A percentile compares a stretch with the other conserved stretches of the same genome.
Evolutionary conservation across 2,113 vertebrate species (phyloP).

Genomic region (Otocyon megalotis): DNA sequence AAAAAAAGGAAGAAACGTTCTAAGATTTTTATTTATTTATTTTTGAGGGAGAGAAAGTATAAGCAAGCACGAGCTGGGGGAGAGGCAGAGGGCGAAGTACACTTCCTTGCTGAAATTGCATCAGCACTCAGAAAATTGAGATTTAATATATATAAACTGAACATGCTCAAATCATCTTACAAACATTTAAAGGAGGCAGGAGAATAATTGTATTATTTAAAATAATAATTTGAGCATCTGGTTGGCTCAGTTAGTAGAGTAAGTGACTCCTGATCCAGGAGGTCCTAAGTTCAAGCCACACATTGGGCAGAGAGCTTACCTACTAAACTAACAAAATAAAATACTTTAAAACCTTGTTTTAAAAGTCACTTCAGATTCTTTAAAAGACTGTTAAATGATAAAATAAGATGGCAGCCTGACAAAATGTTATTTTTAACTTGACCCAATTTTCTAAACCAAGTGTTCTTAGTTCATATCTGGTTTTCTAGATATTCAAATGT

Average conservation of each 20-base stretch:
- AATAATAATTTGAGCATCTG: neutral
- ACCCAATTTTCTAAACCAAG: conserved; percentile 25
- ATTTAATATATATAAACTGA: neutral
- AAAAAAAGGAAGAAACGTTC: too few relatives aligned
- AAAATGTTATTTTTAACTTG: conserved; percentile 42
- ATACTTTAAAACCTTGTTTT: neutral
- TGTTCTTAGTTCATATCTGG: conserved; percentile 7
- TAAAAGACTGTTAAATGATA: conserved; percentile 54
- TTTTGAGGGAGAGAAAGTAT: too few relatives aligned
- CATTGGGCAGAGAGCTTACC: neutral
- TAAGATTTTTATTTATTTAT: too few relatives aligned
- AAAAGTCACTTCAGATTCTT: conserved; percentile 43
- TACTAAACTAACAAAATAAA: neutral
- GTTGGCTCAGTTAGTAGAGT: neutral
- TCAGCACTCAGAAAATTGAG: neutral
- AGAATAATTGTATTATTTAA: conserved; percentile 2
- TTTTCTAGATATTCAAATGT: conserved; percentile 26
- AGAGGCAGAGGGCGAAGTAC: too few relatives aligned
- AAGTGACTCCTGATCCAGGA: neutral
- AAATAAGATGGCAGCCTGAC: neutral
- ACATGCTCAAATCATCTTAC: neutral
- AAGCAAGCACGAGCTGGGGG: too few relatives aligned
- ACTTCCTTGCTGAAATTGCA: neutral
- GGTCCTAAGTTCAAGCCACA: neutral
- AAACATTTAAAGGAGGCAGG: conserved; percentile 28